Base-by-base conservation (phyloP, 2,888 invertebrate genomes). In the Ernsta delagoae region DNA sequence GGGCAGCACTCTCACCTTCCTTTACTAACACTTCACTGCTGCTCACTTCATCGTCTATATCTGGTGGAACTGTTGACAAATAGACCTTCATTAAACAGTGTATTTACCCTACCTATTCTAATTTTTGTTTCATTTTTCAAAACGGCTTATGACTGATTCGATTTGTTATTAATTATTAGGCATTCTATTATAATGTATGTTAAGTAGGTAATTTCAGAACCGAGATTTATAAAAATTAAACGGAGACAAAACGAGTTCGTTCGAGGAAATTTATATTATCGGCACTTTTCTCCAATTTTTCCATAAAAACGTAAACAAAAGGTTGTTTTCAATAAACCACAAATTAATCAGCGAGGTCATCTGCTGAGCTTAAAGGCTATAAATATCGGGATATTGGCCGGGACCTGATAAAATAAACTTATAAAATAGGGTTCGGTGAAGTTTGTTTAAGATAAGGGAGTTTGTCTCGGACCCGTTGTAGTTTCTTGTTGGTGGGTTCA, bases 1-100 rank as follows among this genome's bases (percentile, higher is more conserved):
- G 90, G 0, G 95, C 95, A 0, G 97, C 97, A 72, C 96, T 96
- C 73, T 96, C 96, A 0, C 97, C 96, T 88, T 98, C 98, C 73
- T 96, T 95, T 12, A 97, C 96, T 8, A 96, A 94, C 84, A 97
- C 94, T 80, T 97, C 97, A 3, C 96, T 95, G 77, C 96, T 96
- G 69, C 96, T 96, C 12, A 95, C 95, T 71, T 96, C 95, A 80
- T 97, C 97, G 72, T 96, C 94, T 72, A 97, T 97, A 81, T 97
- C 96, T 0, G 97, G 97, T 59, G 97, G 97, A 65, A 97, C 97
- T 97, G 88, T 65, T 45, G 11, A 70, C 75, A 41, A 57, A 36
- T 3, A 24, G 16, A 7, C 41, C 8, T 45, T 45, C 11, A n/a
- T 45, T 45, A 45, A 7, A 8, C 8, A 7, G 41, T 41, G 2